These are phyloP conservation scores for Brachionus rubens DNA, from an alignment of 1,140 invertebrate species.

Conservation along the genomic window DNA sequence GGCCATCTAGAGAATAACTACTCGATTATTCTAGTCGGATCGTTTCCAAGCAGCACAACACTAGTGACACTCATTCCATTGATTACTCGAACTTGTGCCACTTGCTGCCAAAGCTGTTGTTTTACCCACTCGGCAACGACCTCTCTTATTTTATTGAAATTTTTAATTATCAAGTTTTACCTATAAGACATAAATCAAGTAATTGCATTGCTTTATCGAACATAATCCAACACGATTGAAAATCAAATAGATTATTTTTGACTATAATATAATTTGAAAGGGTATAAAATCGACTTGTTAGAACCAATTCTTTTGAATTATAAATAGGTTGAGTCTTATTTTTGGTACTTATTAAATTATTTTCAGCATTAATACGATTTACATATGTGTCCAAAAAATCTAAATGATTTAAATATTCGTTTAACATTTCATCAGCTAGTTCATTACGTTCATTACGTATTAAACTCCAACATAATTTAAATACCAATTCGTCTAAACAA, in stretches of 20 bases:
- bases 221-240: neutral
- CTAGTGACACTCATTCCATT: too few species aligned
- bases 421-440: neutral
- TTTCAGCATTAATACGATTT: conserved; percentile 7
- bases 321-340: conserved; percentile 17
- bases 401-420: conserved; percentile 38
- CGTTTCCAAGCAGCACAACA: too few species aligned
- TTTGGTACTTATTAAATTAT: conserved; percentile 16
- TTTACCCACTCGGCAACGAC: too few species aligned
- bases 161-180: neutral
- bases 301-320: conserved; percentile 38
- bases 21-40: too few species aligned
- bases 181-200: neutral
- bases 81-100: too few species aligned
- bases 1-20: too few species aligned
- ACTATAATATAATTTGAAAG: conserved; percentile 10
- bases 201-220: conserved; percentile 9
- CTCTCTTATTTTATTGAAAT: neutral
- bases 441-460: conserved; percentile 26
- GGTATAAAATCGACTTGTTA: conserved; percentile 3
- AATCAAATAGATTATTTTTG: conserved; percentile 35
- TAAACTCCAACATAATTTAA: neutral
- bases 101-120: too few species aligned
- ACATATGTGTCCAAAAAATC: conserved; percentile 40
- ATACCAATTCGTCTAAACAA: conserved; percentile 19